Conservation (phyloP, 30 jellyfish, hydroid and myxozoan genomes). For the Nemopilema nomurai region DNA sequence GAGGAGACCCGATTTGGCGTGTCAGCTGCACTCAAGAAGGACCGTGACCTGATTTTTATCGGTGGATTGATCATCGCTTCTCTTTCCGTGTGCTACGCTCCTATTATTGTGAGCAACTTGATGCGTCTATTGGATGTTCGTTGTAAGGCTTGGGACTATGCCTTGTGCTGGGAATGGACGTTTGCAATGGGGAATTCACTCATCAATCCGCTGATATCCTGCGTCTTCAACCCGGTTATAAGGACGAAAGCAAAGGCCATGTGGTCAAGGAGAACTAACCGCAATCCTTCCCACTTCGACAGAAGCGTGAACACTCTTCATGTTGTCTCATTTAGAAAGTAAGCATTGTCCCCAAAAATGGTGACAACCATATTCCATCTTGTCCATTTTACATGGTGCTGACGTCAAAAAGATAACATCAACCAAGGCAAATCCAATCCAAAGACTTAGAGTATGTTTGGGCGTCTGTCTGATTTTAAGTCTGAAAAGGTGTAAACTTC, state of each 20-base stretch:
- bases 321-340: too few relatives aligned
- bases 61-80: conserved; percentile 38
- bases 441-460: too few relatives aligned
- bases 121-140: neutral
- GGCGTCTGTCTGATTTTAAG: too few relatives aligned
- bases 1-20: conserved; percentile 27
- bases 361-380: too few relatives aligned
- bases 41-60: conserved; percentile 21
- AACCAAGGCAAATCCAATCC: too few relatives aligned
- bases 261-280: conserved; percentile 12
- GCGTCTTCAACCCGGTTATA: conserved; percentile 24
- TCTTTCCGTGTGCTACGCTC: conserved; percentile 26
- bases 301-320: too few relatives aligned
- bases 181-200: conserved; percentile 45
- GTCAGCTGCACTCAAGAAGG: neutral
- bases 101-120: neutral
- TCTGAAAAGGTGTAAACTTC: too few relatives aligned
- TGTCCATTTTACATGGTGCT: too few relatives aligned
- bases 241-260: neutral
- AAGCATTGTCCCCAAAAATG: too few relatives aligned
- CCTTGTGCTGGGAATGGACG: conserved; percentile 48
- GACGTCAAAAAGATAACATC: too few relatives aligned
- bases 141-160: conserved; percentile 1
- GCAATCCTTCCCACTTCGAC: too few relatives aligned
- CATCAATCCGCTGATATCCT: conserved; percentile 41